Conservation (phyloP, 2,113 vertebrate species). For the Vulpes vulpes region DNA sequence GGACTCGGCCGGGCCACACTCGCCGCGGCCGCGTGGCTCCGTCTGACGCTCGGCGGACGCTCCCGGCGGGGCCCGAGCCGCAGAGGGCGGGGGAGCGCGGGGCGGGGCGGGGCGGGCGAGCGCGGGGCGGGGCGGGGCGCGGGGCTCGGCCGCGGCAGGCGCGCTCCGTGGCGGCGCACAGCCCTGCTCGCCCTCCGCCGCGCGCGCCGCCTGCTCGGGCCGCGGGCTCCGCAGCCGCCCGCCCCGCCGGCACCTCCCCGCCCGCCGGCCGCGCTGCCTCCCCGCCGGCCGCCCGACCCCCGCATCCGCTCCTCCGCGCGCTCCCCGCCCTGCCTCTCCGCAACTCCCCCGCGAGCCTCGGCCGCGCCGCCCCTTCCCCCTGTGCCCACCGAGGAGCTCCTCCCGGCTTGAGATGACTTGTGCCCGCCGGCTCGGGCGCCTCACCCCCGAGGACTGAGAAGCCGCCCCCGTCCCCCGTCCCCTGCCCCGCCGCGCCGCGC, state of each 20-base stretch:
- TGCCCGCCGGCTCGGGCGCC: too few species aligned
- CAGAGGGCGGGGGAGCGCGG: slow-evolving; percentile 51
- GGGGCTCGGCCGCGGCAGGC: slow-evolving; percentile 69
- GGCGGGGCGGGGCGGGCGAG: slow-evolving; percentile 35
- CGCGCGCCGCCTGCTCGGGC: slow-evolving; percentile 26
- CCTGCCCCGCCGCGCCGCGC: too few species aligned
- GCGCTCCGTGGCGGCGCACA: slow-evolving; percentile 57
- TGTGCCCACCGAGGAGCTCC: too few species aligned
- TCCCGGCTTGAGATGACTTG: too few species aligned
- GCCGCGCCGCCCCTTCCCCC: too few species aligned
- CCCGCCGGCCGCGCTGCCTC: background rate
- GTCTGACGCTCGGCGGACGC: background rate
- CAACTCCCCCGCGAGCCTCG: too few species aligned
- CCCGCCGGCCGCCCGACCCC: too few species aligned
- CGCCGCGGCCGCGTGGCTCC: slow-evolving; percentile 5
- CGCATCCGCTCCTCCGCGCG: too few species aligned
- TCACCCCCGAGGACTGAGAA: too few species aligned
- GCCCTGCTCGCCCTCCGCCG: background rate
- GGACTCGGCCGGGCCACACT: slow-evolving; percentile 72
- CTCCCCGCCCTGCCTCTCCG: too few species aligned
- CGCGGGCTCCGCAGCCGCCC: background rate
- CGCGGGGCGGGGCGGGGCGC: background rate
- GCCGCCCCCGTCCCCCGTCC: too few species aligned
- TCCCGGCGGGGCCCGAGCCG: slow-evolving; percentile 51
- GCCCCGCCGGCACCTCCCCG: background rate